Evolutionary conservation across 1,140 invertebrate species (phyloP).

Genomic region (Dendroctonus valens): DNA sequence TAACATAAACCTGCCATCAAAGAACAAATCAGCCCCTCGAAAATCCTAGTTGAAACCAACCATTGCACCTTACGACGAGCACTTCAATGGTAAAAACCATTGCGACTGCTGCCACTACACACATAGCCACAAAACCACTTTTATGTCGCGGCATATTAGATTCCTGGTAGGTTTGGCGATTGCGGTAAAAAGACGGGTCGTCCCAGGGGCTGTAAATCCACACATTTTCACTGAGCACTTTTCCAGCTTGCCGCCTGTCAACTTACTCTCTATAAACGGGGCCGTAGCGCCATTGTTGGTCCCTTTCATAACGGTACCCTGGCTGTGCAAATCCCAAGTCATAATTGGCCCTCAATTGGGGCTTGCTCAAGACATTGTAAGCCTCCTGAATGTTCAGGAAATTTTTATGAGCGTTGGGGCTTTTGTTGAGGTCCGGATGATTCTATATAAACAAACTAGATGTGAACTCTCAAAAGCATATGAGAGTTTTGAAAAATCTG

Average conservation of each 20-base stretch:
- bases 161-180: conserved; percentile 45
- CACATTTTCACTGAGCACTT: no score
- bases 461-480: not conserved
- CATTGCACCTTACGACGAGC: conserved; percentile 55
- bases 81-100: conserved; percentile 57
- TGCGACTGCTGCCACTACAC: conserved; percentile 54
- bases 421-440: conserved; percentile 55
- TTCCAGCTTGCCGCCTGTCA: no score
- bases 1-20: not conserved
- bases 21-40: not conserved
- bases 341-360: conserved; percentile 51
- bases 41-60: not conserved
- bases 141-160: no score
- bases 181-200: conserved; percentile 41
- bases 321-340: conserved; percentile 46
- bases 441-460: conserved; percentile 46
- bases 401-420: conserved; percentile 50
- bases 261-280: no score
- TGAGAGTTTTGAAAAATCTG: no score
- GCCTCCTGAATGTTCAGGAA: conserved; percentile 59
- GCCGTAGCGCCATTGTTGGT: no score
- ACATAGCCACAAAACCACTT: conserved; percentile 55
- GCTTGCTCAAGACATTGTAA: conserved; percentile 55
- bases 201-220: conserved; percentile 41
- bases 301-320: conserved; percentile 9